Base-by-base conservation (phyloP, 2,113 vertebrate genomes). In the Dicentrarchus labrax region DNA sequence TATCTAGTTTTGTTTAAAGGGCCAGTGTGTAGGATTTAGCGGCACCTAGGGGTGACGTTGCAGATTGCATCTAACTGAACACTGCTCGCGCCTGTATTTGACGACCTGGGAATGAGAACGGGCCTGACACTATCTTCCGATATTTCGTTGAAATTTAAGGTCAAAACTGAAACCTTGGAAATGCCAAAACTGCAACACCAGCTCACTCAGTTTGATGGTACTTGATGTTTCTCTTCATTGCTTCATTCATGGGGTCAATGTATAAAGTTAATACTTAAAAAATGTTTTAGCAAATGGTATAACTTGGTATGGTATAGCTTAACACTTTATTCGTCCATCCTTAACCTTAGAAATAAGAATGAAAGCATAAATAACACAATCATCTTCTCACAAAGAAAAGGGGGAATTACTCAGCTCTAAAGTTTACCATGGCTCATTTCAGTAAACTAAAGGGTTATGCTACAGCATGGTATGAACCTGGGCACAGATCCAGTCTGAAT, bases 101-200 rank as follows among this genome's bases (percentile, higher is more conserved):
- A 30, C 30, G 30, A 30, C 30, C 30, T 30, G 30, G 30, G 30
- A 30, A 30, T 30, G 30, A 30, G 30, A 30, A 30, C 30, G 30
- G 30, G 30, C 30, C 67, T 53, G 41, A 10, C 30, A 65, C 11
- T 43, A 60, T 22, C 22, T 12, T 80, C 30, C 81, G 73, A 12
- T 39, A 72, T 78, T 73, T 77, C 19, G 11, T 8, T 53, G 8
- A 24, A 22, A 61, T n/a, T 47, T 16, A 30, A 82, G 60, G 54
- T 68, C 48, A 43, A 77, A 85, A 54, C 6, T 16, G 15, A 66
- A 84, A 79, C 53, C 43, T 17, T 56, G 21, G 11, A 74, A 80
- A 76, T 54, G 53, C 22, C 65, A 67, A 5, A 12, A n/a, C 17
- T 48, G 12, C 22, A 10, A 15, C 53, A 47, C 6, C 41, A 21